These are phyloP conservation scores for Plectropomus leopardus DNA, from an alignment of 2,113 vertebrate species.

Conservation along the genomic window DNA sequence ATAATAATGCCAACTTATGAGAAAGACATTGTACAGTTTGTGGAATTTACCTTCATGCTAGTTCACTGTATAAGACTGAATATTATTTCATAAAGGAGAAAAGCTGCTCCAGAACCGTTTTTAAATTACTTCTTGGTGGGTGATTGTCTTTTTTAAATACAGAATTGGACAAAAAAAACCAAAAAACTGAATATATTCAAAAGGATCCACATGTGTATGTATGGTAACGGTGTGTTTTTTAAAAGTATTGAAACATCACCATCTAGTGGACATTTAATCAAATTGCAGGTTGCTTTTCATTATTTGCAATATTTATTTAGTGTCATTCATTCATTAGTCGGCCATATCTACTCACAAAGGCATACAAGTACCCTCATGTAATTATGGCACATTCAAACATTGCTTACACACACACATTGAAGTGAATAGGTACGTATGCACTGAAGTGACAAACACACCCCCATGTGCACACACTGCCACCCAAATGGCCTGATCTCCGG, in stretches of 20 bases:
- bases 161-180: neutral
- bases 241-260: slow-evolving; percentile 50
- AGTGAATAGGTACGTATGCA: neutral
- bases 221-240: neutral
- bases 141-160: too few species aligned
- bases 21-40: neutral
- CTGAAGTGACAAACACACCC: neutral
- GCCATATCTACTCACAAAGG: neutral
- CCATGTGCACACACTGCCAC: neutral
- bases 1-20: neutral
- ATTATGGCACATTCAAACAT: neutral
- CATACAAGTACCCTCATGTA: neutral
- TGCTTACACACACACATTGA: neutral
- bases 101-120: neutral
- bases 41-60: neutral
- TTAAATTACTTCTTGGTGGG: neutral
- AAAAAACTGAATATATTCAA: neutral
- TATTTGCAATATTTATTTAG: slow-evolving; percentile 1
- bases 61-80: neutral
- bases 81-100: neutral
- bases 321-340: neutral
- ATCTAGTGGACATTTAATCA: slow-evolving; percentile 54
- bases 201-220: neutral
- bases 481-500: slow-evolving; percentile 27
- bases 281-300: slow-evolving; percentile 28